Base-by-base conservation (phyloP, 2,888 invertebrate species). In the Stegophylla sp. region DNA sequence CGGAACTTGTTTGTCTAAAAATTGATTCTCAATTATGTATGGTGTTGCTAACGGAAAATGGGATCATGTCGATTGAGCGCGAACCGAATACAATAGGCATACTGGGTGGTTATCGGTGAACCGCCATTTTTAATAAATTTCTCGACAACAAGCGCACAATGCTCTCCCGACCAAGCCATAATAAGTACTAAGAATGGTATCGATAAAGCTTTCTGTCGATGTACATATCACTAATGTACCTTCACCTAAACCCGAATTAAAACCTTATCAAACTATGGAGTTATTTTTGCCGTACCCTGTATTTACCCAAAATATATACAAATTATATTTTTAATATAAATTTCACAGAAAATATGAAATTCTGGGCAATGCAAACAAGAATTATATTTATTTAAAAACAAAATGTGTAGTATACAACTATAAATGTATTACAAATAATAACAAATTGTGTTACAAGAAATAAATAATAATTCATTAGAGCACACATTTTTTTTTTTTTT, bases 21-120 rank as follows among this genome's bases (percentile, higher is more conserved):
- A 28, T 63, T 34, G 28, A 63, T n/a, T 28, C 63, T 15, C 63
- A 63, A 28, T 63, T 63, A 26, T 63, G 5, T 17, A 63, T 63
- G 17, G 63, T 63, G 28, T 63, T 63, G 63, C 28, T 17, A 26
- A 28, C 63, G 3, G 63, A 26, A 20, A n/a, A 28, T 34, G 28
- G 63, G 34, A 63, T 63, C 34, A 56, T 20, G 20, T 56, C 10
- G 56, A 56, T n/a, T n/a, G n/a, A 20, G n/a, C 53, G n/a, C n/a
- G 53, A 53, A 53, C n/a, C n/a, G 53, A n/a, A 20, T n/a, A 56
- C 56, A 9, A 56, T 20, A 56, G 20, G 20, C 20, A 56, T 20
- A 20, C 56, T 56, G 56, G 20, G 56, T 56, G 20, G 56, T 20
- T 56, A 56, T 56, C 20, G 20, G 56, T 56, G 56, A 53, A 20